These are phyloP conservation scores for Palythoa grandis DNA, from an alignment of 92 coral and sea anemone species.

Conservation along the genomic window DNA sequence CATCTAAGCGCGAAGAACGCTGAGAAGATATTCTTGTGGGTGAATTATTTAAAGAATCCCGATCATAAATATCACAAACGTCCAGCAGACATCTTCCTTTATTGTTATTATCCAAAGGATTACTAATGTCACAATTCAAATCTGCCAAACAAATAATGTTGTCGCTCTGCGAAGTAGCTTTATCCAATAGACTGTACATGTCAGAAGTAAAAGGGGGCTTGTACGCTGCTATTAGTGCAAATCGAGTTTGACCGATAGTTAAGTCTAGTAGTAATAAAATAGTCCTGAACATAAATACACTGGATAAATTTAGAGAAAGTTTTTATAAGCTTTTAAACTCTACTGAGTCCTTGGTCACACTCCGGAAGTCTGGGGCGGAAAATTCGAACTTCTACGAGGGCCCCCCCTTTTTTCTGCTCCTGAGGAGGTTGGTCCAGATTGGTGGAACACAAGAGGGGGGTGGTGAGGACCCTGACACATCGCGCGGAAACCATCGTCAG, in stretches of 20 bases:
- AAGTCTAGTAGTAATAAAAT: slow-evolving; percentile 47
- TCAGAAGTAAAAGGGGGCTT: slow-evolving; percentile 39
- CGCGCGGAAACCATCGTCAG: no score
- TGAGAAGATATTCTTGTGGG: slow-evolving; percentile 53
- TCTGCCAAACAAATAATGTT: slow-evolving; percentile 52
- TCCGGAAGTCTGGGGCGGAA: no score
- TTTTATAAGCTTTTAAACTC: no score
- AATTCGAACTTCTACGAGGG: no score
- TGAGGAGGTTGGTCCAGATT: no score
- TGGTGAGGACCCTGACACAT: no score
- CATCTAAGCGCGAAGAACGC: slow-evolving; percentile 44
- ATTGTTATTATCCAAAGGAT: slow-evolving; percentile 49
- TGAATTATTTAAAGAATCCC: slow-evolving; percentile 43
- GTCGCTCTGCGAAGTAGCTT: slow-evolving; percentile 32
- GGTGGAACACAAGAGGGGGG: no score
- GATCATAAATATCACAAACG: slow-evolving; percentile 55
- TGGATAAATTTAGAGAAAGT: no score
- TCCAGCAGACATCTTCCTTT: slow-evolving; percentile 50
- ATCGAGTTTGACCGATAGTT: slow-evolving; percentile 46
- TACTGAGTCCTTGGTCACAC: no score
- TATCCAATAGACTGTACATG: not conserved
- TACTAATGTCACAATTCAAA: slow-evolving; percentile 44
- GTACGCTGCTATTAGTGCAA: slow-evolving; percentile 23
- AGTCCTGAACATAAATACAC: no score
- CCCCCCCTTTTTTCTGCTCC: no score